A percentile compares a stretch with the other conserved stretches of the same genome.
Conservation (phyloP, 2,888 invertebrate species). For the Xylocampa areola region DNA sequence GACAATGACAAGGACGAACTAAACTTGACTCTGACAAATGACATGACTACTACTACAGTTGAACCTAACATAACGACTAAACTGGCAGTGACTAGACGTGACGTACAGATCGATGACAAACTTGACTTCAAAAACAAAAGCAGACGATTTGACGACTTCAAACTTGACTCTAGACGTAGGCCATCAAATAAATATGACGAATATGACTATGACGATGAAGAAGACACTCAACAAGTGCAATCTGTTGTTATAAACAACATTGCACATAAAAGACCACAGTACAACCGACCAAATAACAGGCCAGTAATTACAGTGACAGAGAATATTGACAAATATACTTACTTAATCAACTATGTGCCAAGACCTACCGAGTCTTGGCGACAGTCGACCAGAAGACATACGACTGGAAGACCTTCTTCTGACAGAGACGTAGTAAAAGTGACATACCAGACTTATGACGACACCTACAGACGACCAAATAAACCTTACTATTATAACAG, state of each 20-base stretch:
- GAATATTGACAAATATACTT: slow-evolving; percentile 86
- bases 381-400: slow-evolving; percentile 76
- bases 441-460: slow-evolving; percentile 85
- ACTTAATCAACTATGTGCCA: slow-evolving; percentile 88
- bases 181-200: slow-evolving; percentile 72
- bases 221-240: slow-evolving; percentile 80
- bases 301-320: slow-evolving; percentile 86
- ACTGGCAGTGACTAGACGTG: slow-evolving; percentile 61
- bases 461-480: slow-evolving; percentile 83
- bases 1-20: slow-evolving; percentile 62
- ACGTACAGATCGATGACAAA: slow-evolving; percentile 88
- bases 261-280: slow-evolving; percentile 78
- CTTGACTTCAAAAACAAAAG: slow-evolving; percentile 89
- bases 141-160: slow-evolving; percentile 76
- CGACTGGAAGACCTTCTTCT: slow-evolving; percentile 52
- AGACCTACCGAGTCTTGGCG: slow-evolving; percentile 86
- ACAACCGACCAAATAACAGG: slow-evolving; percentile 56
- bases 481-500: slow-evolving; percentile 80
- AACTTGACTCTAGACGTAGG: slow-evolving; percentile 69
- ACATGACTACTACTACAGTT: slow-evolving; percentile 40
- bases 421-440: slow-evolving; percentile 85
- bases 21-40: slow-evolving; percentile 61
- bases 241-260: slow-evolving; percentile 82
- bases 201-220: slow-evolving; percentile 75
- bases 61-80: slow-evolving; percentile 53